Evolutionary conservation across 2,888 invertebrate species (phyloP).

Genomic region (Pyrrhosoma nymphula): DNA sequence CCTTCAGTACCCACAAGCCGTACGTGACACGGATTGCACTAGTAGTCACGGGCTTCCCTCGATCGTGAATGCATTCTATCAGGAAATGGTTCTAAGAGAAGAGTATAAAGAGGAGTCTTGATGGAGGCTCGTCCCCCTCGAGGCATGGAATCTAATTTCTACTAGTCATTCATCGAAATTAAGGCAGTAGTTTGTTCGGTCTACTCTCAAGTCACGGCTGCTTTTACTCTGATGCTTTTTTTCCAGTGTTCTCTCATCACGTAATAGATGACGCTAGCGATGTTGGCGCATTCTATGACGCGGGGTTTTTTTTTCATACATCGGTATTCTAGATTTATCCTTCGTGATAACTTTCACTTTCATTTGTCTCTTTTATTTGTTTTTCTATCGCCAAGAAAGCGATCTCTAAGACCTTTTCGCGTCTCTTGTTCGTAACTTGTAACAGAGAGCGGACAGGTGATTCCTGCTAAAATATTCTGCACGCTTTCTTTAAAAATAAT

Average conservation of each 20-base stretch:
- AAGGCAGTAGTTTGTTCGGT: neutral
- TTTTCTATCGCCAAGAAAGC: no score
- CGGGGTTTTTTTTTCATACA: no score
- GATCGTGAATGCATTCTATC: neutral
- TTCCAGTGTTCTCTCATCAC: neutral
- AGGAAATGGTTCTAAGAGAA: neutral
- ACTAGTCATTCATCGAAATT: neutral
- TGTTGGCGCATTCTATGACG: no score
- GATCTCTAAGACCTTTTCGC: no score
- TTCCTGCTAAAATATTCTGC: no score
- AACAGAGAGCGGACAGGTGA: no score
- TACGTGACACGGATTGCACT: neutral
- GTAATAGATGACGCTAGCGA: no score
- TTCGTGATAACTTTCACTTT: no score
- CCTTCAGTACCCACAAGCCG: neutral
- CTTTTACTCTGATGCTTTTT: neutral
- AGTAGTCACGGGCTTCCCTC: neutral
- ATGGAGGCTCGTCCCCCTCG: neutral
- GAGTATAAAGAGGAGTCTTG: neutral
- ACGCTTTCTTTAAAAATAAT: no score
- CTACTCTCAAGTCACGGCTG: neutral
- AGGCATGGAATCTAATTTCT: neutral
- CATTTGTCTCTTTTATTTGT: no score
- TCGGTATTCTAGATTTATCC: no score
- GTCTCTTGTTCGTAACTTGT: no score